Evolutionary conservation across 2,888 invertebrate genomes (phyloP), one percentile per base, ranked within the genome.

Genomic region (Stramonita haemastoma): DNA sequence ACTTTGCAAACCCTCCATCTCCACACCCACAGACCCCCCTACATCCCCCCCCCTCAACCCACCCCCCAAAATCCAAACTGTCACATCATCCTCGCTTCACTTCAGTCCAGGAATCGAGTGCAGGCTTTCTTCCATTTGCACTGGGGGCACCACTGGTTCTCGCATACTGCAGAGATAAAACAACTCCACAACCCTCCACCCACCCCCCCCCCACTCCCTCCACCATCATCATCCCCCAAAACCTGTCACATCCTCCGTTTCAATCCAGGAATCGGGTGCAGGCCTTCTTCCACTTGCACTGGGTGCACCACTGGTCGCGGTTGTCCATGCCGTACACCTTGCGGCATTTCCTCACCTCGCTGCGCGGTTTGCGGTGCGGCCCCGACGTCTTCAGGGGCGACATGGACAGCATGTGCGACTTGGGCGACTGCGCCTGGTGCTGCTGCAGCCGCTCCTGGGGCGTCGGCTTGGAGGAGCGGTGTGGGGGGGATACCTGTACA

Each of bases 311-410:
- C 95, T 97, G 97, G 93, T 99, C 99, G 92, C 98, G 97, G 95
- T 98, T 98, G 94, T 99, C 99, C 99, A 99, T 99, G 92, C 99
- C 99, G 96, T 99, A 99, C 46, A 99, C 98, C 96, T 99, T 99
- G 93, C 99, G 98, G 96, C 99, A 99, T 96, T 99, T 99, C 96
- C 98, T 98, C 96, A 98, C 98, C 96, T 99, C 99, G 92, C 98
- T 98, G 91, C 98, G 97, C 70, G 98, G 93, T 91, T 96, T 95
- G 92, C 95, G 95, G 92, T 95, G 92, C 32, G 93, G 92, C 1
- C 91, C 91, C 90, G 95, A 94, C 11, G 73, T 29, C 60, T 87
- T 87, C 5, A 94, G 93, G 81, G 93, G 90, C 17, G 93, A 91
- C 56, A 93, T 90, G 46, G 91, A 84, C 56, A 93, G 90, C 89